A percentile compares a stretch with the other conserved stretches of the same genome.
phyloP scores from a whole-genome alignment of 2,888 invertebrate genomes.

The Gymnocheta viridis region DNA sequence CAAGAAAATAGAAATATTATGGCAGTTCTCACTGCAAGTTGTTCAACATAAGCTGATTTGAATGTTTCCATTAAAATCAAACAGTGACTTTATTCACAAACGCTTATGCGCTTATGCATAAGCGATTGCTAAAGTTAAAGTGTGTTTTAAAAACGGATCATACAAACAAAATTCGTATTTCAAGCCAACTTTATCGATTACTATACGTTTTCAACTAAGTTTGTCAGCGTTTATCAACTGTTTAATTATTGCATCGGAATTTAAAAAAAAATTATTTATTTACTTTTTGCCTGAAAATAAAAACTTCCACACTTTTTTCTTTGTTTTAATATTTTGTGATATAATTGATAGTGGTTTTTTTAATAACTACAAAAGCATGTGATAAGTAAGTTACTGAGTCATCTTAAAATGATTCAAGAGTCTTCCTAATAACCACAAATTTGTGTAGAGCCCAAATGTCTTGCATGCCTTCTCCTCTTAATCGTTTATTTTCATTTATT shows the following conservation, averaged over 20 bases:
- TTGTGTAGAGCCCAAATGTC: constrained; percentile 5
- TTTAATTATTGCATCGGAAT: neutral
- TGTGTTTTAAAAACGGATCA: too few species aligned
- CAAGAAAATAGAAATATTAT: too few species aligned
- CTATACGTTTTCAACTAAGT: too few species aligned
- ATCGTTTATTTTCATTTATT: neutral
- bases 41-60: too few species aligned
- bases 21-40: too few species aligned
- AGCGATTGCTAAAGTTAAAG: too few species aligned
- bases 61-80: neutral
- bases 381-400: constrained; percentile 5
- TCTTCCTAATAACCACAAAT: neutral
- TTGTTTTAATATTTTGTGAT: neutral
- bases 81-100: too few species aligned
- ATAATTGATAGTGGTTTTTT: too few species aligned
- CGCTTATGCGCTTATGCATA: too few species aligned
- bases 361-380: neutral
- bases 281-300: neutral
- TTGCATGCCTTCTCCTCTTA: neutral
- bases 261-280: neutral
- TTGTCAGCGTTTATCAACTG: too few species aligned
- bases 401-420: neutral
- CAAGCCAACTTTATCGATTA: too few species aligned
- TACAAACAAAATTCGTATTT: too few species aligned
- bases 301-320: neutral